phyloP scores from a whole-genome alignment of 2,113 vertebrate genomes.

The Lynx canadensis region DNA sequence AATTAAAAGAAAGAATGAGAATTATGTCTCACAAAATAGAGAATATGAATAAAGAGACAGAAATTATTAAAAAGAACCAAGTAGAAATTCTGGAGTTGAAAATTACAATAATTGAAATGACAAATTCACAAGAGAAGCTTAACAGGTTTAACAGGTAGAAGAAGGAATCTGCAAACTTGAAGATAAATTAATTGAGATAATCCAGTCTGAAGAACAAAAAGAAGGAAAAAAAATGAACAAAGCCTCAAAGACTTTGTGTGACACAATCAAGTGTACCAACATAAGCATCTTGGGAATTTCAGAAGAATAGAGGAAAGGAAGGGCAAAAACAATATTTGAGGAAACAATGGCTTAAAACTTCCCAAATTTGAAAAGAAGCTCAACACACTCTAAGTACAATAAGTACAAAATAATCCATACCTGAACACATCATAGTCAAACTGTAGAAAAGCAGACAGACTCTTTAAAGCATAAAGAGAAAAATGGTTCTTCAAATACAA shows the following conservation, averaged over 20 bases:
- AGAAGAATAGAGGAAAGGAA: neutral
- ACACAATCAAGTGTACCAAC: neutral
- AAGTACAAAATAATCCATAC: neutral
- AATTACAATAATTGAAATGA: neutral
- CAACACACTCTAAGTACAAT: neutral
- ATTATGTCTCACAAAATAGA: neutral
- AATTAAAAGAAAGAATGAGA: neutral
- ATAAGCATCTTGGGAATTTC: neutral
- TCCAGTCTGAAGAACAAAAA: neutral
- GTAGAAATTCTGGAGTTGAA: neutral
- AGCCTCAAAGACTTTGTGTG: neutral
- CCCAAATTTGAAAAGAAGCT: constrained; percentile 6
- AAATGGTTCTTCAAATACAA: neutral
- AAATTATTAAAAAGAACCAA: neutral
- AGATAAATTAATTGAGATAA: constrained; percentile 2
- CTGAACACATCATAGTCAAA: neutral
- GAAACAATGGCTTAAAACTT: neutral
- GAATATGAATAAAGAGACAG: neutral
- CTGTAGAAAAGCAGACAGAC: neutral
- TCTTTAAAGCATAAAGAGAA: neutral
- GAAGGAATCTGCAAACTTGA: neutral
- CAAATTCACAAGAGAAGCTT: neutral
- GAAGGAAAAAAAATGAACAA: no score
- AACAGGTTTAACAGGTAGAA: neutral
- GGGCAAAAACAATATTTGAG: neutral